Evolutionary conservation across 1,140 invertebrate species (phyloP).

Genomic region (Anastatus disparis): DNA sequence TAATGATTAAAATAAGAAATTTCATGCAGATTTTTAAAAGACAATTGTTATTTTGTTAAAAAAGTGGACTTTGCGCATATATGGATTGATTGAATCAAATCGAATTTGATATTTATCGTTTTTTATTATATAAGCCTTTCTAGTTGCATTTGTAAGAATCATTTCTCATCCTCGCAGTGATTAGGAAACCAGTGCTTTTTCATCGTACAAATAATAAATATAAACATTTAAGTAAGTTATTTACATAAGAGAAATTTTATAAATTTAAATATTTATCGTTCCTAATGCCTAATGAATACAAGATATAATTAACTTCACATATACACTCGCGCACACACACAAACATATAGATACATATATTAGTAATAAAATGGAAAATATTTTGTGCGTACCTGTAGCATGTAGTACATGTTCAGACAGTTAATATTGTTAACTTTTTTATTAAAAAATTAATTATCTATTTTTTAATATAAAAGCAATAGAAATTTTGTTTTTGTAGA

Average conservation of each 20-base stretch:
- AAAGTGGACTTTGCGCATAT: not conserved
- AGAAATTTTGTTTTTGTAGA: too few species aligned
- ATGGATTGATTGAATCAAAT: too few species aligned
- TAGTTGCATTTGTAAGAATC: conserved; percentile 18
- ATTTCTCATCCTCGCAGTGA: conserved; percentile 26
- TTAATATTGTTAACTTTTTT: conserved; percentile 28
- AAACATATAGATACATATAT: conserved; percentile 13
- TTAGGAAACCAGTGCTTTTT: conserved; percentile 28
- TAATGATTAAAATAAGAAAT: too few species aligned
- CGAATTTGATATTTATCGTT: conserved; percentile 1
- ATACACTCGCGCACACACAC: too few species aligned
- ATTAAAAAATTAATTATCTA: not conserved
- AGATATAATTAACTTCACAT: conserved; percentile 3
- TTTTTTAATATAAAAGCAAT: too few species aligned
- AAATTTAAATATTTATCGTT: not conserved
- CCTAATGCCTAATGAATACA: not conserved
- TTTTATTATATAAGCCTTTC: conserved; percentile 14
- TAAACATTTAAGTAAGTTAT: not conserved
- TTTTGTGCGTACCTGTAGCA: not conserved
- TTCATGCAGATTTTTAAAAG: too few species aligned
- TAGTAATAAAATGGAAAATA: not conserved
- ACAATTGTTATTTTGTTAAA: too few species aligned
- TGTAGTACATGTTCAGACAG: not conserved
- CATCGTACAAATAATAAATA: conserved; percentile 26
- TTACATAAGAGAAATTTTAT: conserved; percentile 17